Percentiles rank a stretch among this genome's conserved stretches.
Conservation (phyloP, 2,797 vertebrate genomes). For the Pampus argenteus region DNA sequence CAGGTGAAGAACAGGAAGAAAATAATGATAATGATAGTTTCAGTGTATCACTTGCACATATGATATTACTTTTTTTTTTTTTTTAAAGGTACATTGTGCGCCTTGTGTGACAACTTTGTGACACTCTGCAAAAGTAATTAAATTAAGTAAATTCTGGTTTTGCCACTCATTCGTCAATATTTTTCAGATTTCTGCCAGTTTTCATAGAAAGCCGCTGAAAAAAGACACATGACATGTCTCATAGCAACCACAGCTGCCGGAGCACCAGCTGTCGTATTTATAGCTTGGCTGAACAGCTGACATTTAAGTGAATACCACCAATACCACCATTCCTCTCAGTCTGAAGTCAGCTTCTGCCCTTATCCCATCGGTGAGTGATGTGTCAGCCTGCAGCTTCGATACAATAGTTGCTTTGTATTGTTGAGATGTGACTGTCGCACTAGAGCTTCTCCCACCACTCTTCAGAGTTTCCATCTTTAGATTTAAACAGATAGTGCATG, state of each 20-base stretch:
- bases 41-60: neutral
- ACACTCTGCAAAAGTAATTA: no score
- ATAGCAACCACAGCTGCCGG: slow-evolving; percentile 61
- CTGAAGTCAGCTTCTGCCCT: slow-evolving; percentile 76
- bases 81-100: neutral
- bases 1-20: slow-evolving; percentile 7
- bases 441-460: slow-evolving; percentile 27
- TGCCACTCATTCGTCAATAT: neutral
- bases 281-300: slow-evolving; percentile 84
- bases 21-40: neutral
- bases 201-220: slow-evolving; percentile 43
- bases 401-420: slow-evolving; percentile 62
- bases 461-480: slow-evolving; percentile 53
- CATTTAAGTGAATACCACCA: slow-evolving; percentile 84
- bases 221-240: slow-evolving; percentile 41
- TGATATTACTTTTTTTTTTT: neutral
- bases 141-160: neutral
- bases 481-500: slow-evolving; percentile 30
- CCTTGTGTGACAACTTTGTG: neutral
- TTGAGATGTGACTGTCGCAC: slow-evolving; percentile 13
- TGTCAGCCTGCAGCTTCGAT: slow-evolving; percentile 64
- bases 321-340: slow-evolving; percentile 71
- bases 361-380: slow-evolving; percentile 78
- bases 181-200: slow-evolving; percentile 14
- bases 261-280: slow-evolving; percentile 79